These are phyloP conservation scores for Acronicta alni DNA, from an alignment of 2,888 invertebrate species.

Conservation along the genomic window DNA sequence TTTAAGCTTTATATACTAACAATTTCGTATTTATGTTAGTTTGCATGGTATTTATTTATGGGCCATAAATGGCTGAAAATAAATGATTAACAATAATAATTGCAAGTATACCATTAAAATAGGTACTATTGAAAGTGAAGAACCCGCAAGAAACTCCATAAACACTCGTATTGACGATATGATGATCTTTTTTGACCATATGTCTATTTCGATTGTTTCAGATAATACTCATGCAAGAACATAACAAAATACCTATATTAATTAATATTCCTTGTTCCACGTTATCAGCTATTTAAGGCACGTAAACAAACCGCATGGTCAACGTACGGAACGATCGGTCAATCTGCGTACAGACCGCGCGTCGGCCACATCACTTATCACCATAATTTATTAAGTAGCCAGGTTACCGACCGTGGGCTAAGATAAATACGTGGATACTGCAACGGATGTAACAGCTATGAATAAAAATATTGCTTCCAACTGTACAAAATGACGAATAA, in stretches of 20 bases:
- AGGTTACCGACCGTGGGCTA: constrained; percentile 64
- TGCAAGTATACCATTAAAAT: too few relatives aligned
- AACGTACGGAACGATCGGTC: constrained; percentile 18
- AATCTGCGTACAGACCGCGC: constrained; percentile 46
- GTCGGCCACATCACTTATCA: constrained; percentile 56
- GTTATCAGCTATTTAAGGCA: constrained; percentile 11
- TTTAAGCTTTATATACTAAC: too few relatives aligned
- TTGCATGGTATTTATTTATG: too few relatives aligned
- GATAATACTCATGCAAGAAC: too few relatives aligned
- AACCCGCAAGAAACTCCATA: too few relatives aligned
- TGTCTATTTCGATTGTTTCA: too few relatives aligned
- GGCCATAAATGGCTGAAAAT: too few relatives aligned
- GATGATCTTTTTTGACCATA: too few relatives aligned
- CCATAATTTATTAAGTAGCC: constrained; percentile 54
- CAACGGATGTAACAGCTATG: constrained; percentile 57
- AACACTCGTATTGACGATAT: too few relatives aligned
- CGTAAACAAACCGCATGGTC: constrained; percentile 25
- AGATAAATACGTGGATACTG: constrained; percentile 60
- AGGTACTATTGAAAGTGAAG: too few relatives aligned
- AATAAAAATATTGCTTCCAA: constrained; percentile 49
- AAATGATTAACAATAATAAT: too few relatives aligned
- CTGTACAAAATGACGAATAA: constrained; percentile 19
- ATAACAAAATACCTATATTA: neutral
- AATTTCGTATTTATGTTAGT: too few relatives aligned
- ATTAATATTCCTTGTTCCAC: neutral